Base-by-base conservation (phyloP, 2,888 invertebrate genomes). In the Mellilla xanthometata region DNA sequence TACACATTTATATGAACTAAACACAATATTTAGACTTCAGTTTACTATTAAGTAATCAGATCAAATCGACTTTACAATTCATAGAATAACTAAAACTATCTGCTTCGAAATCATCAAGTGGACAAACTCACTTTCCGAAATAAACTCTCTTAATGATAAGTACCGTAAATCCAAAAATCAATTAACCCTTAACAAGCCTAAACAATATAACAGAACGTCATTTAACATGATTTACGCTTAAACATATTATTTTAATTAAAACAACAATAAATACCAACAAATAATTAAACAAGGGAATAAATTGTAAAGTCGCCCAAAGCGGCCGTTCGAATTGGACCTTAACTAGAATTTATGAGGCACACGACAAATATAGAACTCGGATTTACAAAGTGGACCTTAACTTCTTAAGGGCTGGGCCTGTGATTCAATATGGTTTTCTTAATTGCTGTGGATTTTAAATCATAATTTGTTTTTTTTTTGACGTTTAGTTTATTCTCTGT, bases 261-360 rank as follows among this genome's bases (percentile, higher is more conserved):
- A 49, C 43, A 49, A 58, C 53, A 52, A 68, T 65, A 63, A 68
- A 66, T 63, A 62, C 52, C 45, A 53, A 44, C 50, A 52, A 54
- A 56, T 52, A 57, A 56, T 52, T 54, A 60, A 58, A 43, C 31
- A 44, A 38, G 45, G 43, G 45, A 45, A 65, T 69, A 70, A 73
- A 71, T 69, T 62, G 56, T 50, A 52, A 45, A 39, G 56, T 59
- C 54, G 73, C 78, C 72, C 36, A 53, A 44, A 73, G 79, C 73
- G 51, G 54, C 26, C 38, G 47, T n/a, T 54, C 44, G 56, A 59
- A 72, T 72, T 68, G 60, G 62, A 39, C 40, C 55, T 62, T 86
- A 86, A 85, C 85, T 76, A 85, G 76, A 83, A 84, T 81, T 80
- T 82, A 86, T 76, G 52, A 51, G 50, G 53, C 19, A 39, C 47